Evolutionary conservation across 2,797 vertebrate species (phyloP).

Genomic region (Dromococcyx pavoninus): DNA sequence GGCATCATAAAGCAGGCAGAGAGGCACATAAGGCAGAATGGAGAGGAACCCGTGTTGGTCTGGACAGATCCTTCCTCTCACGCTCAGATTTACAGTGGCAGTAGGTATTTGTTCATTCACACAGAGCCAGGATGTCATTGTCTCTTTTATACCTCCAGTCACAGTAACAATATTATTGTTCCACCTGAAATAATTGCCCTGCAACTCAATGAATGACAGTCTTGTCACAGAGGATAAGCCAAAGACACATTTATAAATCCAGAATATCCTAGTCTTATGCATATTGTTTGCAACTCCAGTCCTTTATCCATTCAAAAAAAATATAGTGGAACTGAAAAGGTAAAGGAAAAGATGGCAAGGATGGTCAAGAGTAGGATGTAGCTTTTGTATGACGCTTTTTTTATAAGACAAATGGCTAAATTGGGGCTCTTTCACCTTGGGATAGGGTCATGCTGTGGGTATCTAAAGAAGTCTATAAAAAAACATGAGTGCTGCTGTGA

Average conservation of each 20-base stretch:
- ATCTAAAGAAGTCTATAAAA: neutral
- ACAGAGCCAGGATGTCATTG: neutral
- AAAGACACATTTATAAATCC: neutral
- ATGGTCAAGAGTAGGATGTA: neutral
- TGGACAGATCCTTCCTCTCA: neutral
- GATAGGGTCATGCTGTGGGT: neutral
- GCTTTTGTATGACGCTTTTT: neutral
- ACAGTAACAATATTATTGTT: neutral
- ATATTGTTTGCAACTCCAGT: neutral
- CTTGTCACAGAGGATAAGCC: neutral
- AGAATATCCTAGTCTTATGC: neutral
- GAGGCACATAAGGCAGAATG: neutral
- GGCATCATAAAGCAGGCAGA: constrained; percentile 10
- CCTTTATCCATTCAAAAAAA: neutral
- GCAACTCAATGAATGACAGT: neutral
- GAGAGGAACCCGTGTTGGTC: neutral
- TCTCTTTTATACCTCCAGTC: neutral
- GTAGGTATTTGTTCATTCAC: neutral
- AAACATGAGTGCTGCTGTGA: neutral
- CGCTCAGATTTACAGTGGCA: neutral
- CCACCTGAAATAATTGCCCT: neutral
- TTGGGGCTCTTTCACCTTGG: neutral
- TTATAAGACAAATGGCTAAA: neutral
- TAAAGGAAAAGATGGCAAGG: neutral
- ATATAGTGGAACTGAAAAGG: neutral